Base-by-base conservation (phyloP, 2,113 vertebrate genomes). In the Orthonyx spaldingii region DNA sequence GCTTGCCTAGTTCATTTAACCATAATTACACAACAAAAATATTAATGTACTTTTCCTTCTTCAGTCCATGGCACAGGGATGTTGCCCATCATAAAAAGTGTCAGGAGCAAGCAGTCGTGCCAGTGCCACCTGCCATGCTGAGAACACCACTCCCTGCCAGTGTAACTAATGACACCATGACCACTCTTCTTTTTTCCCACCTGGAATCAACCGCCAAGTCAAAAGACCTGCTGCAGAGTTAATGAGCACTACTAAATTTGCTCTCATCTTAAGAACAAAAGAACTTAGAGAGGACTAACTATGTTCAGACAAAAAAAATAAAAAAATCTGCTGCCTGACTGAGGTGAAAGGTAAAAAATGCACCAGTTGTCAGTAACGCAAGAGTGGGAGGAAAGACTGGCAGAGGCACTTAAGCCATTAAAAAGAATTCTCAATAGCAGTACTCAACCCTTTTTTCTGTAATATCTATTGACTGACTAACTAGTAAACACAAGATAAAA, bases 401-500 rank as follows among this genome's bases (percentile, higher is more conserved):
- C 75, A 94, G 66, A 91, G 59, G 24, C 64, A 75, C 41, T 95
- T 86, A 75, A 65, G n/a, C 42, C 60, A 44, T 72, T 91, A 88
- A 88, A 74, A 87, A 52, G 33, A 92, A 94, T 91, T 91, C 90
- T 69, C 84, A 68, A 55, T 5, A 52, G 68, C 57, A 68, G 53
- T 7, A 47, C 55, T 80, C 70, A 81, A 65, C 64, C 60, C 35
- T 59, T 85, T 79, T 91, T 69, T 83, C 75, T 85, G 72, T 68
- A 84, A 78, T 7, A 10, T 83, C 78, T 91, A 74, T 82, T 91
- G 84, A 87, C 66, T 85, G 75, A 63, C 78, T 90, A 94, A 78
- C 93, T 92, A 94, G 86, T 86, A 95, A 94, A 94, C 39, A 84
- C 20, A 79, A 83, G 82, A 87, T 35, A 87, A 90, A 96, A 96